Evolutionary conservation across 2,797 vertebrate genomes (phyloP), one percentile per base, ranked within the genome.

Genomic region (Takifugu ocellatus): DNA sequence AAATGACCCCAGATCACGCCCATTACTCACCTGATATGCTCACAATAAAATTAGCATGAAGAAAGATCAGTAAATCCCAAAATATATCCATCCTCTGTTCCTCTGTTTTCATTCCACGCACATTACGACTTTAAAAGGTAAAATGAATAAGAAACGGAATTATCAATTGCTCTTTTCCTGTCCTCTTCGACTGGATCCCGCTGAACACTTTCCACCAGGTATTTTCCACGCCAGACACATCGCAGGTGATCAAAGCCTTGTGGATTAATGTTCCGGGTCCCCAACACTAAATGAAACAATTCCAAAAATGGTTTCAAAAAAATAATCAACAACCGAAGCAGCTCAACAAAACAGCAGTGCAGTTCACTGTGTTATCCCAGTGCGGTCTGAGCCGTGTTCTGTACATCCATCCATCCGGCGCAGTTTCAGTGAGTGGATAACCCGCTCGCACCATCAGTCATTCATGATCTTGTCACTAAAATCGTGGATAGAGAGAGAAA

Each of bases 141-240:
- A 46, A 46, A 46, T 7, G 3, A 21, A 46, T 2, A 17, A 17
- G 44, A 10, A 21, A 46, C 16, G 44, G 44, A 44, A 46, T 46
- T 46, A n/a, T 46, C 17, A 46, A 9, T 21, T n/a, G 44, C 16
- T 5, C 16, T n/a, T 46, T n/a, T 21, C 44, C 17, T 46, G 44
- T 46, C 44, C n/a, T 46, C 17, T 10, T 21, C 16, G 44, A 46
- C 44, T 46, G 17, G 17, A 46, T 46, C 16, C 44, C 44, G n/a
- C n/a, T 46, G 44, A n/a, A 46, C 44, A 46, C 44, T 21, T 46
- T 46, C 44, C 44, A n/a, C 44, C 44, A 46, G 44, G 44, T 46
- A 46, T 46, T 46, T 46, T 46, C 44, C 44, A 46, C 44, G 21
- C 17, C 44, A 46, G 44, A 21, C 44, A 46, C 44, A 46, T 46